These are phyloP conservation scores for Gymnarchus niloticus DNA, from an alignment of 2,113 vertebrate genomes.

Conservation along the genomic window DNA sequence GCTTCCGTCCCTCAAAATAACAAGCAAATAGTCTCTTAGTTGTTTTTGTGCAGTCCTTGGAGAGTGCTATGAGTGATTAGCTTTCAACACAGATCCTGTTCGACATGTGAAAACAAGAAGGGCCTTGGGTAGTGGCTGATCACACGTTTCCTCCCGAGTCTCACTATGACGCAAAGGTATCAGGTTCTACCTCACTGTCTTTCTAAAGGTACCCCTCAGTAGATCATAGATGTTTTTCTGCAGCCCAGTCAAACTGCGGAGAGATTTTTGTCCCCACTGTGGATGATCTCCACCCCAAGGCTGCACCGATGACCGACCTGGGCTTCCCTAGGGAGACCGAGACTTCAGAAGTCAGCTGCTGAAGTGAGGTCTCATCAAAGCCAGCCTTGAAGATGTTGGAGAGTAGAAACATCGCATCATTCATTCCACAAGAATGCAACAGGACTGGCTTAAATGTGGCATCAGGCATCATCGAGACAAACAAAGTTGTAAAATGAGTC, in stretches of 20 bases:
- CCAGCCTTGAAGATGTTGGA: background rate
- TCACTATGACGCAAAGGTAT: background rate
- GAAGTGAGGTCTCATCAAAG: background rate
- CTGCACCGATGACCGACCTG: background rate
- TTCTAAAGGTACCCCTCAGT: background rate
- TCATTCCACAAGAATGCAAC: background rate
- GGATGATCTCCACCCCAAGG: too few species aligned
- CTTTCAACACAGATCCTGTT: background rate
- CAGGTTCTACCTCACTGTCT: background rate
- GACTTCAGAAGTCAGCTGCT: background rate
- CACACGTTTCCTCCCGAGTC: background rate
- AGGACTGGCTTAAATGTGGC: background rate
- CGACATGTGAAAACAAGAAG: conserved; percentile 1
- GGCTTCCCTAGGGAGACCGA: background rate
- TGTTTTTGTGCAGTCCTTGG: background rate
- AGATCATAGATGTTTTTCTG: background rate
- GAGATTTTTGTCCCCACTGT: background rate
- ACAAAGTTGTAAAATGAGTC: conserved; percentile 5
- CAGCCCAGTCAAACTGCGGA: background rate
- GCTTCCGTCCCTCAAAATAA: background rate
- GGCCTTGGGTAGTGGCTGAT: background rate
- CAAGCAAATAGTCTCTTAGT: background rate
- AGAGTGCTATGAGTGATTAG: background rate
- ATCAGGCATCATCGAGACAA: background rate
- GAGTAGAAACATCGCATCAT: background rate